Percentiles rank a stretch among this genome's conserved stretches.
Evolutionary conservation across 1,140 invertebrate genomes (phyloP).

Genomic region (Polypedilum vanderplanki): DNA sequence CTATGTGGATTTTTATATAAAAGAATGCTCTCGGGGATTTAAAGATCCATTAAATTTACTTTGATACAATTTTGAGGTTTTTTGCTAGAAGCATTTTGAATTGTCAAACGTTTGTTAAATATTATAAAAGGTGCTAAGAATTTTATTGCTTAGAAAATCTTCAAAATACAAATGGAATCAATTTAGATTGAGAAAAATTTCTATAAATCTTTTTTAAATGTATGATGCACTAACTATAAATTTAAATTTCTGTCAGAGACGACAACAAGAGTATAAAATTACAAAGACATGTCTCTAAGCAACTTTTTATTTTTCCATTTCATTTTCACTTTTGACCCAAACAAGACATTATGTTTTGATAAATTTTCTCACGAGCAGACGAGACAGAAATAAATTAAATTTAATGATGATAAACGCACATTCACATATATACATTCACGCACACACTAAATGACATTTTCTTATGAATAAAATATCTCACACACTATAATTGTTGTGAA

Average conservation of each 20-base stretch:
- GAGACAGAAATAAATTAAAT: slow-evolving; percentile 24
- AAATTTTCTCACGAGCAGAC: slow-evolving; percentile 21
- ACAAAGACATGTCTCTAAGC: no score
- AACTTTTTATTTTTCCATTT: no score
- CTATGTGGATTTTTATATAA: background rate
- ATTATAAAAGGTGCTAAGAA: no score
- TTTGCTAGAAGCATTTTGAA: background rate
- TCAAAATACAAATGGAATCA: no score
- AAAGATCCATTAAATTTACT: slow-evolving; percentile 10
- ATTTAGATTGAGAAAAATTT: no score
- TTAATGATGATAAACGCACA: slow-evolving; percentile 4
- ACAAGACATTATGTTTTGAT: background rate
- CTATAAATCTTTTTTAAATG: no score
- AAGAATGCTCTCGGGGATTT: slow-evolving; percentile 23
- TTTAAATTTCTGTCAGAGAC: no score
- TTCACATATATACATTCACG: background rate
- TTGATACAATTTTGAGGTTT: slow-evolving; percentile 13
- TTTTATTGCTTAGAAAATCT: no score
- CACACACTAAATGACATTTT: background rate
- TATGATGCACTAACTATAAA: no score
- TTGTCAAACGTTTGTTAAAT: no score
- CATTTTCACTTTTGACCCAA: no score
- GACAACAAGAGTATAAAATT: no score
- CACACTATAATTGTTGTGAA: background rate
- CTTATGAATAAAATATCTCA: background rate